Percentiles rank a stretch among this genome's conserved stretches.
phyloP scores from a whole-genome alignment of 2,797 vertebrate species.

The Anolis apletophallus region DNA sequence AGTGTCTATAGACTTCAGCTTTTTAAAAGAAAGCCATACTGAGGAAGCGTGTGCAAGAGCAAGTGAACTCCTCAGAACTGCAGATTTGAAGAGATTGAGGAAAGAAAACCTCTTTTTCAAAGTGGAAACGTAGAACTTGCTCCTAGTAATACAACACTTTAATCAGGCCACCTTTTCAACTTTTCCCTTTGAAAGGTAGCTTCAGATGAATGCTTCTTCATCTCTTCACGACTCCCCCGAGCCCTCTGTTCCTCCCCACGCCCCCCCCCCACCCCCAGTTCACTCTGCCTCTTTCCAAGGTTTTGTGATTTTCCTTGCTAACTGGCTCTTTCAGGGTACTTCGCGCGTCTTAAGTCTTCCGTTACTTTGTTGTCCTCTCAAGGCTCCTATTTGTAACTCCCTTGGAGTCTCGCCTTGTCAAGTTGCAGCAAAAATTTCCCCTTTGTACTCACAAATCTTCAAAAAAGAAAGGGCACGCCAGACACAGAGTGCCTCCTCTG shows the following conservation, averaged over 20 bases:
- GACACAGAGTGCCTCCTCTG: background rate
- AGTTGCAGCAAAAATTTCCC: background rate
- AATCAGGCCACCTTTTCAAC: background rate
- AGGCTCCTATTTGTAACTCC: background rate
- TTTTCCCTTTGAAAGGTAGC: background rate
- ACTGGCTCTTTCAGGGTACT: background rate
- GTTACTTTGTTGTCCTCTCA: background rate
- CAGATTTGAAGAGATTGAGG: background rate
- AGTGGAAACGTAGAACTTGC: background rate
- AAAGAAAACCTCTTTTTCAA: background rate
- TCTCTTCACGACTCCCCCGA: background rate
- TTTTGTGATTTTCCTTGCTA: background rate
- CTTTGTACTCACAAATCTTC: slow-evolving; percentile 5
- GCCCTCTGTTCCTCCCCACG: background rate
- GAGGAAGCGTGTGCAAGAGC: background rate
- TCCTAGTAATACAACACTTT: background rate
- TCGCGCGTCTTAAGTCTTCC: background rate
- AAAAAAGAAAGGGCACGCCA: slow-evolving; percentile 29
- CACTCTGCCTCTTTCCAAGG: background rate
- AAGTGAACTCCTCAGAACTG: background rate
- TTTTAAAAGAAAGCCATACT: background rate
- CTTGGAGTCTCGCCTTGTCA: slow-evolving; percentile 4
- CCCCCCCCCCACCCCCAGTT: background rate
- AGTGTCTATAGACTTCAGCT: background rate
- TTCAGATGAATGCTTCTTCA: background rate